These are phyloP conservation scores for Polypedilum vanderplanki DNA, from an alignment of 1,140 invertebrate species.

Conservation along the genomic window DNA sequence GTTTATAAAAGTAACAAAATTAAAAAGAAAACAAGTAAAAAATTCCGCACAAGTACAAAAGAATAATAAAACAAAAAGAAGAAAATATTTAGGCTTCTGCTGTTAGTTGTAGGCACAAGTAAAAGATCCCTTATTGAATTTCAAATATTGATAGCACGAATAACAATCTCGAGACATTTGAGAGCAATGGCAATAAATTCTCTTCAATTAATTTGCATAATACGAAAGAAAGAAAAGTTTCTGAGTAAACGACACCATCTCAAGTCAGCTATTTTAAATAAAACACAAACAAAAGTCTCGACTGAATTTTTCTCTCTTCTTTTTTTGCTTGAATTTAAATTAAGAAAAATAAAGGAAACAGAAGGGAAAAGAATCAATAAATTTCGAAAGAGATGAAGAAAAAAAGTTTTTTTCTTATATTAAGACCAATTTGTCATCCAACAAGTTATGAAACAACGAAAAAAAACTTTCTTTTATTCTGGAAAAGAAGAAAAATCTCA, in stretches of 20 bases:
- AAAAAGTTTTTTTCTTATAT: constrained; percentile 9
- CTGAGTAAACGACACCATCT: neutral
- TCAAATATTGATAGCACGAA: neutral
- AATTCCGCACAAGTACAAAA: no score
- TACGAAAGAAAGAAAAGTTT: neutral
- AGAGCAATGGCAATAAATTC: neutral
- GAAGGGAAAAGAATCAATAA: neutral
- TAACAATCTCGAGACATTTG: neutral
- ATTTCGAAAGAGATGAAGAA: neutral
- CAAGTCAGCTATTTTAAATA: no score
- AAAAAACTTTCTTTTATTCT: neutral
- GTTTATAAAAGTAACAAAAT: no score
- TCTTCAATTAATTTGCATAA: constrained; percentile 14
- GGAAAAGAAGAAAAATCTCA: no score
- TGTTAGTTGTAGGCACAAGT: no score
- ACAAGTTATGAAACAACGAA: neutral
- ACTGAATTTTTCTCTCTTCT: no score
- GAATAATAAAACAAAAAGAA: no score
- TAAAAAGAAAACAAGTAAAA: no score
- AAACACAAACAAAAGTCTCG: no score
- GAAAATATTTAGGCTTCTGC: no score
- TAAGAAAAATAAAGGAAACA: neutral
- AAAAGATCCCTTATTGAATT: neutral
- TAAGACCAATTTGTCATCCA: constrained; percentile 28
- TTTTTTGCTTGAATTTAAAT: neutral